Conservation (phyloP, 2,888 invertebrate species). For the Orthosia gothica region DNA sequence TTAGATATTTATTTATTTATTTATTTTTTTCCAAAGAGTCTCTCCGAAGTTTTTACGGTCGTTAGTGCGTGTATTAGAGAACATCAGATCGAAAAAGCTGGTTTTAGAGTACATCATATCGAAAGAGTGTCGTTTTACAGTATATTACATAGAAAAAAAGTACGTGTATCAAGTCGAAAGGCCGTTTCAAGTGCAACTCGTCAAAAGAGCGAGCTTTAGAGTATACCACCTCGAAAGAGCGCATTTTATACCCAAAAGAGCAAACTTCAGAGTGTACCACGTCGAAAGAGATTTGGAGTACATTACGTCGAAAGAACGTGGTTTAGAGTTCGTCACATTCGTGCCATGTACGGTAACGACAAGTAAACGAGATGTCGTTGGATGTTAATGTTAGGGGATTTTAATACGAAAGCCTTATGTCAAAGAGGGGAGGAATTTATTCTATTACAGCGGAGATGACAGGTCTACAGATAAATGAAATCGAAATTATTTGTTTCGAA, state of each 20-base stretch:
- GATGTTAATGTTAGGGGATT: slow-evolving; percentile 40
- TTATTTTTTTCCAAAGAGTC: slow-evolving; percentile 11
- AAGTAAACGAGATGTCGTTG: slow-evolving; percentile 55
- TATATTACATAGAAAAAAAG: too few species aligned
- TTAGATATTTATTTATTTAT: neutral
- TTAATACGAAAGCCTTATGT: slow-evolving; percentile 24
- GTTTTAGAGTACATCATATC: slow-evolving; percentile 9
- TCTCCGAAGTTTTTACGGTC: slow-evolving; percentile 3
- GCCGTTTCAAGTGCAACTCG: too few species aligned
- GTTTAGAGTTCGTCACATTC: slow-evolving; percentile 14
- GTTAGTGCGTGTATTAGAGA: neutral
- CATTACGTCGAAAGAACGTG: slow-evolving; percentile 1
- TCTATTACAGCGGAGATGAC: slow-evolving; percentile 25
- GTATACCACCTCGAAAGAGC: slow-evolving; percentile 5
- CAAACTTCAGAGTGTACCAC: neutral
- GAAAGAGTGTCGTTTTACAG: neutral
- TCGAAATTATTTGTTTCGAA: slow-evolving; percentile 13
- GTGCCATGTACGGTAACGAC: slow-evolving; percentile 27
- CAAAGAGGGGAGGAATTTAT: slow-evolving; percentile 28
- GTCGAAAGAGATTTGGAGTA: slow-evolving; percentile 5
- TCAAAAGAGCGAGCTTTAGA: neutral
- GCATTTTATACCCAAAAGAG: neutral
- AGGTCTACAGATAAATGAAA: neutral
- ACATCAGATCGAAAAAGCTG: slow-evolving; percentile 5
- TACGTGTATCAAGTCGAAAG: too few species aligned